phyloP scores from a whole-genome alignment of 2,888 invertebrate genomes.

The Tetrapedia diversipes region DNA sequence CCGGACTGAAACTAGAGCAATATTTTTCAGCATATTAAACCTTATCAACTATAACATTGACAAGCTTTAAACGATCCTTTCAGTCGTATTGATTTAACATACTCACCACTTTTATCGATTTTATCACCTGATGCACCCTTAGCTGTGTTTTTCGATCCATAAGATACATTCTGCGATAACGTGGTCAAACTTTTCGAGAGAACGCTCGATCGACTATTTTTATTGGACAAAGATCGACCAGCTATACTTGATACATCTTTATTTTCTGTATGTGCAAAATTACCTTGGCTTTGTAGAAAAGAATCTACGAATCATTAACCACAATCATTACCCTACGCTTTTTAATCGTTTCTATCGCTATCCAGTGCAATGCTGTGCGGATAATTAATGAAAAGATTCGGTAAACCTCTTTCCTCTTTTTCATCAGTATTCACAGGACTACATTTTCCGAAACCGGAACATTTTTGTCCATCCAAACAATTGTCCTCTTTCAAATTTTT shows the following conservation, averaged over 20 bases:
- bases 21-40: not conserved
- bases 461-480: conserved; percentile 55
- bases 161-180: conserved; percentile 55
- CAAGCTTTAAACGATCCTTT: too few species aligned
- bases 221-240: conserved; percentile 21
- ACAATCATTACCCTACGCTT: not conserved
- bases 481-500: conserved; percentile 12
- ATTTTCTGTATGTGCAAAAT: conserved; percentile 56
- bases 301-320: conserved; percentile 45
- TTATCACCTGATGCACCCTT: conserved; percentile 77
- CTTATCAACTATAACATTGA: too few species aligned
- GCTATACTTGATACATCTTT: conserved; percentile 35
- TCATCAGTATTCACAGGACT: conserved; percentile 40
- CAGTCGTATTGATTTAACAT: not conserved
- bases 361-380: not conserved
- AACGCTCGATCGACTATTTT: conserved; percentile 43
- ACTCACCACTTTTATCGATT: conserved; percentile 69
- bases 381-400: conserved; percentile 18
- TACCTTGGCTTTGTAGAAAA: conserved; percentile 51
- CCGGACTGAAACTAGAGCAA: conserved; percentile 59
- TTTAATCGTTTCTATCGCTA: not conserved
- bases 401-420: conserved; percentile 36
- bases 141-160: conserved; percentile 71
- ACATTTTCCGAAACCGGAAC: conserved; percentile 64
- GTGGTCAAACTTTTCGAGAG: conserved; percentile 70